Percentiles rank a stretch among this genome's conserved stretches.
Evolutionary conservation across 2,113 vertebrate genomes (phyloP).

Genomic region (Callocephalon fimbriatum): DNA sequence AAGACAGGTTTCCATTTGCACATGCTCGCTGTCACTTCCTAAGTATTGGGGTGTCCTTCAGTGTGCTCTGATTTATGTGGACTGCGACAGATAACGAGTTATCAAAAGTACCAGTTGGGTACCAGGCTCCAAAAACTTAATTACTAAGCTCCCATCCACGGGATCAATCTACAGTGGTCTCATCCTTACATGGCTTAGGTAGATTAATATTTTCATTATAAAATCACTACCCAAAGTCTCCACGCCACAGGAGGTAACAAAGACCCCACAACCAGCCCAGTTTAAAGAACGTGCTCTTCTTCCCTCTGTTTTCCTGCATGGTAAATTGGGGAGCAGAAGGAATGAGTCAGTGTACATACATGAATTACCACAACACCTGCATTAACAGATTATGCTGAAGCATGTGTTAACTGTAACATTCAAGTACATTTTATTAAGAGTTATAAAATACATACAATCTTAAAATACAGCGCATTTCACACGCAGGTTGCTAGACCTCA

Average conservation of each 20-base stretch:
- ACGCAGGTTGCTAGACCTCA: background rate
- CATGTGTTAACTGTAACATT: background rate
- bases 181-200: background rate
- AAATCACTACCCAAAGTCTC: background rate
- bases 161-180: background rate
- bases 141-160: background rate
- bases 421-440: constrained; percentile 57
- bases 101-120: accelerated
- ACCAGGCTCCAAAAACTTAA: background rate
- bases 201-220: background rate
- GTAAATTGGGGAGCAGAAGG: background rate
- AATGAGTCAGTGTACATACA: background rate
- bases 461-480: background rate
- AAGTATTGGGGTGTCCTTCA: background rate
- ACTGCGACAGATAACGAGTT: background rate
- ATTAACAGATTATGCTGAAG: constrained; percentile 11
- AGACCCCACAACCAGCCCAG: accelerated
- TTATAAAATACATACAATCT: constrained; percentile 40
- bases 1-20: background rate
- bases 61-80: background rate
- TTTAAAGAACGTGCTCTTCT: background rate
- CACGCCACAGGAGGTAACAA: accelerated
- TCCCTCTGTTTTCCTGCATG: background rate
- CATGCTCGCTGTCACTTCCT: background rate
- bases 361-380: background rate